Percentiles rank a stretch among this genome's conserved stretches.
These are phyloP conservation scores for Anguilla obscura DNA, from an alignment of 2,797 vertebrate genomes.

Conservation along the genomic window DNA sequence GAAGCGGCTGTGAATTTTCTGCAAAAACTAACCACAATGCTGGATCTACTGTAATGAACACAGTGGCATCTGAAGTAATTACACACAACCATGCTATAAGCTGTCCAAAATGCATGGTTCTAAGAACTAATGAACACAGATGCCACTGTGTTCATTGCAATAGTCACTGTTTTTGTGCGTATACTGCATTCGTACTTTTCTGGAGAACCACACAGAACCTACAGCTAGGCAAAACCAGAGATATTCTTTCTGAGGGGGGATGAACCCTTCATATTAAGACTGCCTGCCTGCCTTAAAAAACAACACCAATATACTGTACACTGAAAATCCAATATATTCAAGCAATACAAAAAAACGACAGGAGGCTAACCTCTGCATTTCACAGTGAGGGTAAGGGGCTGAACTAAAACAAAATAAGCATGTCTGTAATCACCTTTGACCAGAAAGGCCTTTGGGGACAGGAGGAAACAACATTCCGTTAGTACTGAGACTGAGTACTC, in stretches of 20 bases:
- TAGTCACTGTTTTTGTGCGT: slow-evolving; percentile 28
- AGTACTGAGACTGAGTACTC: neutral
- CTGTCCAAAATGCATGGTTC: too few relatives aligned
- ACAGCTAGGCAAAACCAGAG: slow-evolving; percentile 50
- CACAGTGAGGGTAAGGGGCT: slow-evolving; percentile 30
- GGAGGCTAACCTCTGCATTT: slow-evolving; percentile 49
- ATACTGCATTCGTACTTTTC: slow-evolving; percentile 36
- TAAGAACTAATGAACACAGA: neutral
- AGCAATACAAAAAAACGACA: slow-evolving; percentile 48
- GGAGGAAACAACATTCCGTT: neutral
- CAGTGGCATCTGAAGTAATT: too few relatives aligned
- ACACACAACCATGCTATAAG: too few relatives aligned
- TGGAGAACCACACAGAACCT: slow-evolving; percentile 35
- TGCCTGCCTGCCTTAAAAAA: slow-evolving; percentile 43
- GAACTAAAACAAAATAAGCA: neutral
- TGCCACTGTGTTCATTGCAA: neutral
- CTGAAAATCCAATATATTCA: slow-evolving; percentile 64
- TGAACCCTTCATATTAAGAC: slow-evolving; percentile 45
- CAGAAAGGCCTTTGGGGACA: neutral
- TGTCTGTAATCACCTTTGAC: slow-evolving; percentile 22
- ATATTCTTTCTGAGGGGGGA: neutral
- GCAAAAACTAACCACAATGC: neutral
- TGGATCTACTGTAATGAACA: too few relatives aligned
- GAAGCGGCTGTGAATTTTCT: neutral
- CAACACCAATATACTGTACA: slow-evolving; percentile 44